These are phyloP conservation scores for Tokudaia muenninki DNA, from an alignment of 2,797 vertebrate genomes.

Conservation along the genomic window DNA sequence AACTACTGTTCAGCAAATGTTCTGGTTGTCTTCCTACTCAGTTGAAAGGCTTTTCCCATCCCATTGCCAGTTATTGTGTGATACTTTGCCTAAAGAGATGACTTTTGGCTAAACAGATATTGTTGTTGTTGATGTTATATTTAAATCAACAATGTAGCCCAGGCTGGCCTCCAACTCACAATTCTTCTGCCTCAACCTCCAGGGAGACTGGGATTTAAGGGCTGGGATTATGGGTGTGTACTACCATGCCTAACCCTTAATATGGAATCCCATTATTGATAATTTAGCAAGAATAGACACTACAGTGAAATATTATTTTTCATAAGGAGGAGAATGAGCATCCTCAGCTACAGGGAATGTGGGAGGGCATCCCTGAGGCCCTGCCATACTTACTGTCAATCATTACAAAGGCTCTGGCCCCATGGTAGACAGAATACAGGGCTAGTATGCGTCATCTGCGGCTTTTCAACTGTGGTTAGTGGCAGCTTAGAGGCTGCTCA, in stretches of 20 bases:
- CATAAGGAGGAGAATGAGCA: conserved; percentile 16
- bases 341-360: not conserved
- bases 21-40: not conserved
- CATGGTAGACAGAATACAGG: not conserved
- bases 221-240: not conserved
- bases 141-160: not conserved
- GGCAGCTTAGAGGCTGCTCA: too few species aligned
- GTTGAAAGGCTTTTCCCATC: not conserved
- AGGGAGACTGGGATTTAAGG: not conserved
- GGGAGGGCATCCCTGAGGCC: not conserved
- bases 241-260: not conserved
- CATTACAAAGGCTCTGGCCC: too few species aligned
- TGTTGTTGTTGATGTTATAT: not conserved
- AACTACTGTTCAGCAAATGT: not conserved
- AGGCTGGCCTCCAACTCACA: not conserved
- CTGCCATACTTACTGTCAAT: not conserved
- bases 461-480: too few species aligned
- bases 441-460: not conserved
- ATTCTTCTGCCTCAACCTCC: not conserved
- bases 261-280: not conserved
- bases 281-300: not conserved
- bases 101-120: not conserved
- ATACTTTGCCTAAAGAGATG: not conserved
- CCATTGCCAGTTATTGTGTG: not conserved
- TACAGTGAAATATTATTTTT: not conserved